Base-by-base conservation (phyloP, 92 coral and sea anemone genomes). In the Isaurus tuberculatus region DNA sequence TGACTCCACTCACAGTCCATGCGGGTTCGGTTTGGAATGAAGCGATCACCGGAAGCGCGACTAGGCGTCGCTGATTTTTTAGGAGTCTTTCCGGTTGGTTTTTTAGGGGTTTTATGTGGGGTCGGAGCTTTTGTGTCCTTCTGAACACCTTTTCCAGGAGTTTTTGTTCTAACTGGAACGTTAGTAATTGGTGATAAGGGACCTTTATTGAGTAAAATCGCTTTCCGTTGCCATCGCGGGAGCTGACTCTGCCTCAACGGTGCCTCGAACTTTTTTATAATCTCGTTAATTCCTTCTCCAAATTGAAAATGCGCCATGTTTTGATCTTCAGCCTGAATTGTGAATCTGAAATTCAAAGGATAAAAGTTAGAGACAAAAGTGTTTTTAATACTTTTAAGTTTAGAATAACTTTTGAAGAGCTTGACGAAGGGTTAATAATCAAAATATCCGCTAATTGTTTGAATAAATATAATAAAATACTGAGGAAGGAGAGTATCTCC, bases 151-250 rank as follows among this genome's bases (percentile, higher is more conserved):
- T 70, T 85, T 5, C 86, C 79, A 20, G 89, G 87, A 14, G 88
- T 53, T 80, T 88, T 90, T 31, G 85, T 43, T 55, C 69, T 77
- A 55, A 69, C 69, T 22, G 57, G 49, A n/a, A 22, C 2, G 20
- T 77, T 55, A 22, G 16, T 7, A 83, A 84, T 53, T 74, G 77
- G 72, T 70, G 73, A 73, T 73, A 42, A 34, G 64, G 70, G 70
- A 70, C 72, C 77, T 75, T 86, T 32, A 4, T 58, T 66, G 86
- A 83, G 51, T 74, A 73, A 22, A 87, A 96, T 66, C 43, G 90
- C 89, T 63, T 95, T 96, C 42, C 99, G 88, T 75, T 96, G 96
- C 99, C 99, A 96, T 31, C 99, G 94, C 25, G 98, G 98, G 36
- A 88, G 86, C 7, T 97, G 94, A 1, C 94, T 98, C 31, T 72